These are phyloP conservation scores for Ariopsis seemanni DNA, from an alignment of 2,113 vertebrate species.

Conservation along the genomic window DNA sequence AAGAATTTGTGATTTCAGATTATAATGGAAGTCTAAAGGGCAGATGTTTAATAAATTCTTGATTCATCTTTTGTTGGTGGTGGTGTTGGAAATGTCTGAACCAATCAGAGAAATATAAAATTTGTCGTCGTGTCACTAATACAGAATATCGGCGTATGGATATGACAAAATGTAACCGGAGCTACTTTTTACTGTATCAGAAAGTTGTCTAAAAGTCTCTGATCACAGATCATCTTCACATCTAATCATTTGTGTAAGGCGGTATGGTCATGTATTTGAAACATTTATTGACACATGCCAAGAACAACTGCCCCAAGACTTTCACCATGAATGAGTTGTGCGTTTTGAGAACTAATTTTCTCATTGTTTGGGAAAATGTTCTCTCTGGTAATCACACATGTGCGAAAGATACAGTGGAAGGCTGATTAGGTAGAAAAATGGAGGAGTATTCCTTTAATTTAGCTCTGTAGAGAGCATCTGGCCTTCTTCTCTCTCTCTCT, in stretches of 20 bases:
- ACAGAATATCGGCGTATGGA: neutral
- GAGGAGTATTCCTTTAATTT: conserved; percentile 11
- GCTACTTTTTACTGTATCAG: neutral
- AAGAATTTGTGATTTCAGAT: too few species aligned
- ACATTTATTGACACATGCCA: neutral
- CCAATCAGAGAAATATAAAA: too few species aligned
- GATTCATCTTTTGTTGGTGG: too few species aligned
- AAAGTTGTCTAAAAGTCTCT: too few species aligned
- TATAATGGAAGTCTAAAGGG: too few species aligned
- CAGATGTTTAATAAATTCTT: too few species aligned
- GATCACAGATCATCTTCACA: neutral
- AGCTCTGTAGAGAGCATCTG: neutral
- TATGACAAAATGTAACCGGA: neutral
- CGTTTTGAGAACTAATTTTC: too few species aligned
- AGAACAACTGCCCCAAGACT: neutral
- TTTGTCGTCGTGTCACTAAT: too few species aligned
- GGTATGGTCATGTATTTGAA: neutral
- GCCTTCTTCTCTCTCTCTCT: conserved; percentile 1
- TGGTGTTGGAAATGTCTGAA: too few species aligned
- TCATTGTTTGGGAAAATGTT: neutral
- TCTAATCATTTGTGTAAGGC: neutral
- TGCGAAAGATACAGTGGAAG: neutral
- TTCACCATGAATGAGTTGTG: neutral
- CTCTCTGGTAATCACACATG: neutral
- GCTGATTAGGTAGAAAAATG: too few species aligned